Percentiles rank a stretch among this genome's conserved stretches.
Evolutionary conservation across 2,113 vertebrate species (phyloP).

Genomic region (Trogon melanurus): DNA sequence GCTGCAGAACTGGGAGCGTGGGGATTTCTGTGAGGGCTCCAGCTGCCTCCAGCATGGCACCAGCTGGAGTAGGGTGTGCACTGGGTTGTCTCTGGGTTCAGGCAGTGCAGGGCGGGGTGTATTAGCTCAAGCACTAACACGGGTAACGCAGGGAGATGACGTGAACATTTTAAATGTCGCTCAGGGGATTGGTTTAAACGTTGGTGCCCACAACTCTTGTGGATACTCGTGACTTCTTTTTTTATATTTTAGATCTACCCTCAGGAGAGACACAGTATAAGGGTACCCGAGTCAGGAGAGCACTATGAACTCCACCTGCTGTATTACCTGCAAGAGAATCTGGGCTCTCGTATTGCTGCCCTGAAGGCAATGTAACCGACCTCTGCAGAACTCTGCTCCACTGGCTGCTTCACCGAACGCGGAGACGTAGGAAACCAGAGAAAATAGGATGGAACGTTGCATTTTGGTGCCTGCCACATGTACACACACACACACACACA

Average conservation of each 20-base stretch:
- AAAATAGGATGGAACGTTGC: constrained; percentile 6
- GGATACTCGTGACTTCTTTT: not conserved
- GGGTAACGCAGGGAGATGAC: not conserved
- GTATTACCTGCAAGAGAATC: constrained; percentile 85
- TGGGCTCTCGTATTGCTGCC: constrained; percentile 80
- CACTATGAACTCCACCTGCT: constrained; percentile 86
- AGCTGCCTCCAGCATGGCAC: not conserved
- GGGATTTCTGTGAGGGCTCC: not conserved
- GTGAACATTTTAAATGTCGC: not conserved
- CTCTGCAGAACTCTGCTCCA: constrained; percentile 22
- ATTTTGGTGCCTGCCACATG: constrained; percentile 66
- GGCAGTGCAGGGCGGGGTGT: not conserved
- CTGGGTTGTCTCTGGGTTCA: not conserved
- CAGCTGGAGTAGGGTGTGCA: not conserved
- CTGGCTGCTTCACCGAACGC: constrained; percentile 44
- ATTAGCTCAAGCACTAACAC: not conserved
- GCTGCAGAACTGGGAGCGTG: not conserved
- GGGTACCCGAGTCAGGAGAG: constrained; percentile 84
- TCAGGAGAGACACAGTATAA: constrained; percentile 87
- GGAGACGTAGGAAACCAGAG: constrained; percentile 32
- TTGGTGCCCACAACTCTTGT: not conserved
- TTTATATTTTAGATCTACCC: constrained; percentile 80
- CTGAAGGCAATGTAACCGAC: constrained; percentile 78
- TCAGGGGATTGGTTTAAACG: not conserved
- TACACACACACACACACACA: constrained; percentile 8